Percentiles rank a stretch among this genome's conserved stretches.
These are phyloP conservation scores for Drosophila yakuba DNA, from an alignment of 1,140 invertebrate species.

Conservation along the genomic window DNA sequence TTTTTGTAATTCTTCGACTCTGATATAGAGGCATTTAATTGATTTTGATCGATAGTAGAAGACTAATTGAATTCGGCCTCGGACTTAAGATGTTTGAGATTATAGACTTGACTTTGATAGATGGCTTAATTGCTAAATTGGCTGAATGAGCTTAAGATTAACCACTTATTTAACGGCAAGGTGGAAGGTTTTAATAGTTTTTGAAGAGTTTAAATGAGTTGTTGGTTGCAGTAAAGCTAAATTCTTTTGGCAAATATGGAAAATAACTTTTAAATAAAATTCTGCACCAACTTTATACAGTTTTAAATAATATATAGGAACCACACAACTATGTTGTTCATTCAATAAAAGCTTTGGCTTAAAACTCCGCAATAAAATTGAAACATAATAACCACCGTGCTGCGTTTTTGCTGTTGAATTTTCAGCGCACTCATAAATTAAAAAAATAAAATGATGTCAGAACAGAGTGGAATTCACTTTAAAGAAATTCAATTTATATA, in stretches of 20 bases:
- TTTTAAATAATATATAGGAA: neutral
- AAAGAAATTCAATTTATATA: no score
- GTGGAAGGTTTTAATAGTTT: no score
- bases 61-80: conserved; percentile 28
- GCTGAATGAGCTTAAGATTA: neutral
- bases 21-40: conserved; percentile 28
- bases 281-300: neutral
- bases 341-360: neutral
- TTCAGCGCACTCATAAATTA: neutral
- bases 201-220: no score
- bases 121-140: neutral
- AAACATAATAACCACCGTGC: neutral
- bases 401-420: neutral
- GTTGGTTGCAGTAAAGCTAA: neutral
- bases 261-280: neutral
- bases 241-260: neutral
- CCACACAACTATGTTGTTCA: neutral
- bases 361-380: neutral
- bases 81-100: neutral
- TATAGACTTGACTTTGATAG: conserved; percentile 1
- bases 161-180: no score
- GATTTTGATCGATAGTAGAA: conserved; percentile 40
- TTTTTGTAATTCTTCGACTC: conserved; percentile 7
- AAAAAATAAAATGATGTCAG: neutral
- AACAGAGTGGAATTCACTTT: neutral